Evolutionary conservation across 2,888 invertebrate genomes (phyloP).

Genomic region (Dicycla oo): DNA sequence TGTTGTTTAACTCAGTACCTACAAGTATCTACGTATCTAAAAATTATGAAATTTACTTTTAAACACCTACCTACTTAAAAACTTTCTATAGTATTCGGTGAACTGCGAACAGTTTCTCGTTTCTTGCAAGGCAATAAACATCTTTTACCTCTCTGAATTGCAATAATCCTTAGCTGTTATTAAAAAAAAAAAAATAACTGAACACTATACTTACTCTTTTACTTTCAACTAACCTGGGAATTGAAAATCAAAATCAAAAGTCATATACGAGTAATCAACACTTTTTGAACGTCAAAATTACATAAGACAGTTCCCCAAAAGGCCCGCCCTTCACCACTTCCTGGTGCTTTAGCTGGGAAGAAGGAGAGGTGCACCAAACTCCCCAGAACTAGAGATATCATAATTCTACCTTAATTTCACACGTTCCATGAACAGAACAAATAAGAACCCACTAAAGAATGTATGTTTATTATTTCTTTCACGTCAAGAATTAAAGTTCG

Average conservation of each 20-base stretch:
- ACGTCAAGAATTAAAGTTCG: slow-evolving; percentile 36
- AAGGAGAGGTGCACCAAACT: too few relatives aligned
- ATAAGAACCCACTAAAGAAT: slow-evolving; percentile 19
- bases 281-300: too few relatives aligned
- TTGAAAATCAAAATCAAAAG: too few relatives aligned
- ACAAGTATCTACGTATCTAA: too few relatives aligned
- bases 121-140: background rate
- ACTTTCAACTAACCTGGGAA: background rate
- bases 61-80: background rate
- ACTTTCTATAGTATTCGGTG: background rate
- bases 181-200: background rate
- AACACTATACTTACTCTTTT: too few relatives aligned
- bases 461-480: slow-evolving; percentile 41
- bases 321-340: too few relatives aligned
- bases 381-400: background rate
- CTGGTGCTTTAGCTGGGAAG: too few relatives aligned
- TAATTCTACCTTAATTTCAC: slow-evolving; percentile 8
- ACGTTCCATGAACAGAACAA: slow-evolving; percentile 3
- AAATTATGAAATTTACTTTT: background rate
- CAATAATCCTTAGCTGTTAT: background rate
- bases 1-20: too few relatives aligned
- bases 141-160: background rate
- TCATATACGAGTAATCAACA: too few relatives aligned
- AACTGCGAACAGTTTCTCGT: background rate
- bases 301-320: too few relatives aligned